A percentile compares a stretch with the other conserved stretches of the same genome.
phyloP scores from a whole-genome alignment of 2,797 vertebrate genomes.

The Myotis daubentonii region DNA sequence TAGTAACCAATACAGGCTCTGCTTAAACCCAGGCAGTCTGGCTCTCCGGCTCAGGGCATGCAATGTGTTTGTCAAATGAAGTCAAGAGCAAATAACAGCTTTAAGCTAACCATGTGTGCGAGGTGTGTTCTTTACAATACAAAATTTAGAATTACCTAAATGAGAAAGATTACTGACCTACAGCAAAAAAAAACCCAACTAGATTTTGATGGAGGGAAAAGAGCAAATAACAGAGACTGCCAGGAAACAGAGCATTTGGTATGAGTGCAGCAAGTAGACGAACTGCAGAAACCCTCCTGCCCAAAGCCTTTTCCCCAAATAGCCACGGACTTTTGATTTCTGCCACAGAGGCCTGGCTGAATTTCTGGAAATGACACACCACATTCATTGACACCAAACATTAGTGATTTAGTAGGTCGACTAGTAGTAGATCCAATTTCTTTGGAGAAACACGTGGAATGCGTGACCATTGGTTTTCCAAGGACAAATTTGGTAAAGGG shows the following conservation, averaged over 20 bases:
- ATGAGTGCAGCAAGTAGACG: not conserved
- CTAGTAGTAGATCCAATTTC: not conserved
- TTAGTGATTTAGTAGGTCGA: not conserved
- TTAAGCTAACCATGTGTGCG: not conserved
- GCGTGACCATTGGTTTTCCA: not conserved
- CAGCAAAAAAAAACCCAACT: not conserved
- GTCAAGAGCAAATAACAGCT: not conserved
- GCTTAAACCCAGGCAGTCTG: not conserved
- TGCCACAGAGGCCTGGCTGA: not conserved
- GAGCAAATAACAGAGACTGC: not conserved
- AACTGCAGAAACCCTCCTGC: not conserved
- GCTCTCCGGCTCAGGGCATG: not conserved
- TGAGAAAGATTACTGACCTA: not conserved
- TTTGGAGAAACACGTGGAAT: not conserved
- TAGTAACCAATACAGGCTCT: not conserved
- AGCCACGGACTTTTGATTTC: not conserved
- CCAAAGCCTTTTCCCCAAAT: not conserved
- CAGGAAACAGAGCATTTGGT: not conserved
- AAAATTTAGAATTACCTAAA: conserved; percentile 16
- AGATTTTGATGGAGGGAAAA: not conserved
- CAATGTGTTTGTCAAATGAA: not conserved
- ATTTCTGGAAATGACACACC: not conserved
- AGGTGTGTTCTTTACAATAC: not conserved
- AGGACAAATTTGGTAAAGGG: not conserved
- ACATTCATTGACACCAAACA: not conserved